These are phyloP conservation scores for Andrena trimmerana DNA, from an alignment of 2,888 invertebrate species.

Conservation along the genomic window DNA sequence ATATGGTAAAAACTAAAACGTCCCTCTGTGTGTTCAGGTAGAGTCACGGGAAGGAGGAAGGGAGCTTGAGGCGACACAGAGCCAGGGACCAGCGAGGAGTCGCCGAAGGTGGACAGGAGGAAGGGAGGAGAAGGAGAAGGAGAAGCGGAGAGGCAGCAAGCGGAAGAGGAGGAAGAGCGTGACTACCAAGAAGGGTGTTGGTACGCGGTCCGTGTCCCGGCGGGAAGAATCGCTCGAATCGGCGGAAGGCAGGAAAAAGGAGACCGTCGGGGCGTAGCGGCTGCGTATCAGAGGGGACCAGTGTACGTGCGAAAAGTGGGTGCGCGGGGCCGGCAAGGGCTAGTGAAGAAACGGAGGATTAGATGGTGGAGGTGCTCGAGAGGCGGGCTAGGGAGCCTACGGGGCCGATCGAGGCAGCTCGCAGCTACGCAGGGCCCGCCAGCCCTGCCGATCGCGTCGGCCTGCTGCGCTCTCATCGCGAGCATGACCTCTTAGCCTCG, in stretches of 20 bases:
- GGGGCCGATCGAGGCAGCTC: constrained; percentile 83
- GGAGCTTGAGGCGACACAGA: constrained; percentile 43
- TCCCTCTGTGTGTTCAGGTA: constrained; percentile 8
- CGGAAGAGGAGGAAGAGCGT: constrained; percentile 39
- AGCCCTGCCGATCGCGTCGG: constrained; percentile 38
- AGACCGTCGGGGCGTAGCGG: background rate
- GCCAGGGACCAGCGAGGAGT: background rate
- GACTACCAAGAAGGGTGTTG: background rate
- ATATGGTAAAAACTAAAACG: background rate
- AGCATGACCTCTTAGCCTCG: constrained; percentile 26
- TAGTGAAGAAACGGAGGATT: constrained; percentile 77
- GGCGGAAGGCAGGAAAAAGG: background rate
- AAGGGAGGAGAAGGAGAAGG: background rate
- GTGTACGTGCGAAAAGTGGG: constrained; percentile 11
- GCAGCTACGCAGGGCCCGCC: constrained; percentile 77
- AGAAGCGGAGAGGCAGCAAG: constrained; percentile 26
- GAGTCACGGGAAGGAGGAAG: background rate
- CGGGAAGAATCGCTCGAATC: background rate
- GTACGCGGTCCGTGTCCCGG: background rate
- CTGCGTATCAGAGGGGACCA: background rate
- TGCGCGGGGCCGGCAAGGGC: constrained; percentile 69
- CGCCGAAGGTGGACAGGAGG: constrained; percentile 33
- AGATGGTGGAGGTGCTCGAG: constrained; percentile 83
- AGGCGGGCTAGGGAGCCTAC: constrained; percentile 83
- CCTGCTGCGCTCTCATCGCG: constrained; percentile 6